These are phyloP conservation scores for Theocolax elegans DNA, from an alignment of 1,140 invertebrate genomes.

Conservation along the genomic window DNA sequence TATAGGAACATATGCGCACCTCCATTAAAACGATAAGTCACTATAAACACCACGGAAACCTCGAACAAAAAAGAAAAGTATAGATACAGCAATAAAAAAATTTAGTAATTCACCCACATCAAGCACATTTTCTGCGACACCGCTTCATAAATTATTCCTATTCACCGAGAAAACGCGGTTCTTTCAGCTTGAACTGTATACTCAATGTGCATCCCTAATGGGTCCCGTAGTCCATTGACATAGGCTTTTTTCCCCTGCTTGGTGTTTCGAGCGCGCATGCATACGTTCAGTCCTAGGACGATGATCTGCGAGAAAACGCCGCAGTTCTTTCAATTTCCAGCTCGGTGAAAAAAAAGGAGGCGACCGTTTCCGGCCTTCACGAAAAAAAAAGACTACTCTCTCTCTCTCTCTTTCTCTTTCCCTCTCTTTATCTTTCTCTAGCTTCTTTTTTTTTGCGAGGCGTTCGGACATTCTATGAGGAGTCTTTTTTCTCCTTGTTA, in stretches of 20 bases:
- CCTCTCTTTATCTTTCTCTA: not conserved
- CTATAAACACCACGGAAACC: too few species aligned
- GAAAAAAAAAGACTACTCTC: conserved; percentile 15
- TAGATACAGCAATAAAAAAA: conserved; percentile 13
- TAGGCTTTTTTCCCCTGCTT: conserved; percentile 38
- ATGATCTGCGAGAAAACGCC: conserved; percentile 46
- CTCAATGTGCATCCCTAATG: conserved; percentile 44
- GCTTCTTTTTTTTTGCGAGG: conserved; percentile 28
- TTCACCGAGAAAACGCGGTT: not conserved
- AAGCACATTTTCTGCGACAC: not conserved
- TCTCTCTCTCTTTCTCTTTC: not conserved
- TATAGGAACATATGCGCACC: too few species aligned
- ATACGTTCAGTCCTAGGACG: not conserved
- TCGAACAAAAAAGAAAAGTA: not conserved
- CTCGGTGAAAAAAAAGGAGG: conserved; percentile 18
- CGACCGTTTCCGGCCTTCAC: conserved; percentile 27
- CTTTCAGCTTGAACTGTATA: not conserved
- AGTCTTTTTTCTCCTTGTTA: conserved; percentile 19
- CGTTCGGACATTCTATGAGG: conserved; percentile 13
- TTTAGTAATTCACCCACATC: too few species aligned
- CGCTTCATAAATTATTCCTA: conserved; percentile 12
- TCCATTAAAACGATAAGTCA: too few species aligned
- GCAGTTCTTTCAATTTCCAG: not conserved
- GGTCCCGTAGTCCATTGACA: conserved; percentile 33
- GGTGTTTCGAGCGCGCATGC: not conserved